Evolutionary conservation across 2,797 vertebrate genomes (phyloP), one percentile per base, ranked within the genome.

Genomic region (Varecia variegata): DNA sequence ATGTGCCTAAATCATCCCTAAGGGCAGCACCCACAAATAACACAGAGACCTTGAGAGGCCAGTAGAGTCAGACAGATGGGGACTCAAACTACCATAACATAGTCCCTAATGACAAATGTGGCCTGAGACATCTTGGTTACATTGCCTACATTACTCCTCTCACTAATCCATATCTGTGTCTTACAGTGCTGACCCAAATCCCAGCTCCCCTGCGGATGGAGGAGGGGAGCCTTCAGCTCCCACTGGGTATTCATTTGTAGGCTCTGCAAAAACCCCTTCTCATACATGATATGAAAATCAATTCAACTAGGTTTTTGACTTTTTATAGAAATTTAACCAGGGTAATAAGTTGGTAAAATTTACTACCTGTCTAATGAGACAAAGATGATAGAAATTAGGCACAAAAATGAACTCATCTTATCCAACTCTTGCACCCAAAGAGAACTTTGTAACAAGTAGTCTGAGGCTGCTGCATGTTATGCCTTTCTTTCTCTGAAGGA

Each of bases 291-390:
- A 38, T 25, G 60, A 52, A 73, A 84, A n/a, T 32, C 60, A 73
- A 8, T 58, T 71, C 40, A 58, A 8, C 14, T 30, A 67, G 17
- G 21, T n/a, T 82, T 60, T 79, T 30, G 58, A 1, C 62, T 89
- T 52, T 52, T 79, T 83, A 77, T 73, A 73, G 85, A 94, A 90
- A 92, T 50, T 92, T 50, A 71, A 94, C 45, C n/a, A 74, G 13
- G 7, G 15, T 10, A 27, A 47, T 0, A 68, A 54, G 21, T 30
- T 86, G n/a, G 45, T 88, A 65, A 82, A 32, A 21, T 21, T 21
- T 70, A 50, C 54, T 80, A 23, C 67, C 52, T 91, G 17, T 45
- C 40, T 54, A 79, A 58, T 50, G n/a, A 92, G 52, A 56, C 27
- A 77, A 83, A n/a, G 30, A 73, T 47, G 45, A 13, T 32, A 50